These are phyloP conservation scores for Alligator sinensis DNA, from an alignment of 2,113 vertebrate genomes.

Conservation along the genomic window DNA sequence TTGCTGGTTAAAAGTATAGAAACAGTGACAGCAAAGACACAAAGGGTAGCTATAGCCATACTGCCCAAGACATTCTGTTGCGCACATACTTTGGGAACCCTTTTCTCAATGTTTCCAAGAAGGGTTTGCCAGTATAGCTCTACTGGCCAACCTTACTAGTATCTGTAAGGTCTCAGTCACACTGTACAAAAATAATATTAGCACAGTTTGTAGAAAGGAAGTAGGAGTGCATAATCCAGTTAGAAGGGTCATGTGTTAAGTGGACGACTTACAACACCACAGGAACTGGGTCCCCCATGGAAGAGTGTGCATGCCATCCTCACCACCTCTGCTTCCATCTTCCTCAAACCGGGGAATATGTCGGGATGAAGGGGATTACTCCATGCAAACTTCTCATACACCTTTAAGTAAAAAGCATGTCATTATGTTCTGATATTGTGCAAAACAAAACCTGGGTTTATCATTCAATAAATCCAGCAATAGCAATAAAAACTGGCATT, in stretches of 20 bases:
- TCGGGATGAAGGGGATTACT: slow-evolving; percentile 97
- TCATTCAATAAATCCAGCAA: neutral
- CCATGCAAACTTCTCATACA: slow-evolving; percentile 97
- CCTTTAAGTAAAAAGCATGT: slow-evolving; percentile 74
- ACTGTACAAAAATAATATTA: neutral
- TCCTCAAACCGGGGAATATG: slow-evolving; percentile 95
- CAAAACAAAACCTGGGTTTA: neutral
- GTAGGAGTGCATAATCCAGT: neutral
- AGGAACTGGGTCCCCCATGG: slow-evolving; percentile 89
- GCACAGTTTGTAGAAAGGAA: neutral
- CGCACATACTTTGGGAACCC: no score
- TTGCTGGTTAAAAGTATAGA: no score
- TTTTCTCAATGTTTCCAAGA: no score
- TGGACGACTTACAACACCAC: slow-evolving; percentile 88
- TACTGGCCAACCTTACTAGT: neutral
- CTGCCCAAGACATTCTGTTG: no score
- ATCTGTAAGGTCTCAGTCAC: neutral
- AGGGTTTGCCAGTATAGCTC: neutral
- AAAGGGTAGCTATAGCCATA: no score
- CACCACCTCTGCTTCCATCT: slow-evolving; percentile 98
- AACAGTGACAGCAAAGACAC: no score
- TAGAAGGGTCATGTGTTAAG: neutral
- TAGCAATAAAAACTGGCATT: neutral
- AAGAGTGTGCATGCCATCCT: slow-evolving; percentile 91
- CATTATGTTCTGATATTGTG: neutral